These are phyloP conservation scores for Netelia melanura DNA, from an alignment of 2,888 invertebrate species.

Conservation along the genomic window DNA sequence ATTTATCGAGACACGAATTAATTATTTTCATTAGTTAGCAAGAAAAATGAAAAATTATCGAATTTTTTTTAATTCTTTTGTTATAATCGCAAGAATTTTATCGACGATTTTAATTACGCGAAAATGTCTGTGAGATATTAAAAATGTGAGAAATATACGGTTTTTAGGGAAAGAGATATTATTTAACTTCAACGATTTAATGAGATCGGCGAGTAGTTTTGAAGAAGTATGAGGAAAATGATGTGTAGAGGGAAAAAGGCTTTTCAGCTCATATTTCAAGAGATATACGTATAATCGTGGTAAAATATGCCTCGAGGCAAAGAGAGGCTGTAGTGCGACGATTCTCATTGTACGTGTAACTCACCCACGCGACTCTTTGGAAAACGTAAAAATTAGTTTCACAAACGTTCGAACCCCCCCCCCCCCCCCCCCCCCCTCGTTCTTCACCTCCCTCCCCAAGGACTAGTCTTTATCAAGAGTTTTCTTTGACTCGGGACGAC, in stretches of 20 bases:
- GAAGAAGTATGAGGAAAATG: slow-evolving; percentile 3
- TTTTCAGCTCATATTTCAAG: slow-evolving; percentile 40
- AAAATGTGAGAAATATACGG: too few relatives aligned
- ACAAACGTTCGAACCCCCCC: neutral
- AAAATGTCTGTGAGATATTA: too few relatives aligned
- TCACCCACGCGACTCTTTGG: slow-evolving; percentile 12
- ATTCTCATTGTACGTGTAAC: slow-evolving; percentile 10
- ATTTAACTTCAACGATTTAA: slow-evolving; percentile 13
- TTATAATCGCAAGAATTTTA: too few relatives aligned
- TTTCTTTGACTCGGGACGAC: too few relatives aligned
- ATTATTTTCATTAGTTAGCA: neutral
- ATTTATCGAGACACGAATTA: neutral
- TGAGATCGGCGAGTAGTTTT: slow-evolving; percentile 5
- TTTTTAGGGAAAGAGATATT: neutral
- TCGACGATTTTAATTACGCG: too few relatives aligned
- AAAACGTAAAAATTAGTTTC: slow-evolving; percentile 36
- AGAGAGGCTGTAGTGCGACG: slow-evolving; percentile 5
- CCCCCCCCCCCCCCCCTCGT: too few relatives aligned
- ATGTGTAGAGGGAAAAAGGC: neutral
- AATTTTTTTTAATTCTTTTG: too few relatives aligned
- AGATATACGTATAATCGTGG: slow-evolving; percentile 27
- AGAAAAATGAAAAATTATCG: too few relatives aligned
- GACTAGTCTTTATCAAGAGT: too few relatives aligned
- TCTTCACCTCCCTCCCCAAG: too few relatives aligned
- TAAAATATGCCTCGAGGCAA: slow-evolving; percentile 33